Percentiles rank a stretch among this genome's conserved stretches.
Evolutionary conservation across 1,140 invertebrate genomes (phyloP).

Genomic region (Pseudoatta argentina): DNA sequence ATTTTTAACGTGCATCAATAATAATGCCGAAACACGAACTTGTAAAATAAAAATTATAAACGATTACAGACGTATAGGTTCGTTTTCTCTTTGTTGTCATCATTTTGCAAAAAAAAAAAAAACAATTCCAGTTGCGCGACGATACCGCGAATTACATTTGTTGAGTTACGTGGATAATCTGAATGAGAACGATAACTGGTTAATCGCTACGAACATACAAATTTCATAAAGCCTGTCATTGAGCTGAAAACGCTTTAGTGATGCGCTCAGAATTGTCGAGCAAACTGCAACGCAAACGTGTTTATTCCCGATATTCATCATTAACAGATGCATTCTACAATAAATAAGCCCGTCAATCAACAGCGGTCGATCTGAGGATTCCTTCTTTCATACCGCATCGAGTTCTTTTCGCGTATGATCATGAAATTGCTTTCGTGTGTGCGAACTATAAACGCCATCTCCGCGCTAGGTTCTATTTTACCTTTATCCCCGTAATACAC

Average conservation of each 20-base stretch:
- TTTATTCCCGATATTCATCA: slow-evolving; percentile 40
- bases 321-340: slow-evolving; percentile 27
- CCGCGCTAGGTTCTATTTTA: slow-evolving; percentile 37
- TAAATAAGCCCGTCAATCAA: slow-evolving; percentile 43
- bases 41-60: neutral
- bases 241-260: slow-evolving; percentile 35
- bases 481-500: neutral
- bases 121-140: neutral
- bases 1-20: neutral
- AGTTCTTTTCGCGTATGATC: slow-evolving; percentile 53
- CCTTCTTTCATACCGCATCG: neutral
- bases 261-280: slow-evolving; percentile 52
- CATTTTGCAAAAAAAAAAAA: neutral
- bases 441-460: slow-evolving; percentile 59
- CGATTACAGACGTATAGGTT: neutral
- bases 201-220: slow-evolving; percentile 46
- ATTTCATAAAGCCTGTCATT: slow-evolving; percentile 55
- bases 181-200: slow-evolving; percentile 46
- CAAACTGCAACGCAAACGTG: slow-evolving; percentile 13
- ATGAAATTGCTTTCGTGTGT: slow-evolving; percentile 60
- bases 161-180: slow-evolving; percentile 37
- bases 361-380: neutral
- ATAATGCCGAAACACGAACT: neutral
- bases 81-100: neutral
- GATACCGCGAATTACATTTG: slow-evolving; percentile 20